phyloP scores from a whole-genome alignment of 2,888 invertebrate genomes.

The Phanerotoma sp. region DNA sequence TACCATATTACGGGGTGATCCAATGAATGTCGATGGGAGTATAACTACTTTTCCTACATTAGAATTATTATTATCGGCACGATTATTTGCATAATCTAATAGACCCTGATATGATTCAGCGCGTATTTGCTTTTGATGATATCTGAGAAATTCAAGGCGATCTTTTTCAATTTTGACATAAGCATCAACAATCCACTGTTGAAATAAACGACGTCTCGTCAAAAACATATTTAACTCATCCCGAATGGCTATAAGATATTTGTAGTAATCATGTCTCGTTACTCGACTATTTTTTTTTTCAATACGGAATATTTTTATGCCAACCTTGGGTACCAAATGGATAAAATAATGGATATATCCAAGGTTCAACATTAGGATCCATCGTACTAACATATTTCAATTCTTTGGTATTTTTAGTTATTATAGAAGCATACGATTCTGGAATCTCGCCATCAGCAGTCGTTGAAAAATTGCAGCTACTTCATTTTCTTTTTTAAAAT shows the following conservation, averaged over 20 bases:
- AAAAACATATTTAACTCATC: too few relatives aligned
- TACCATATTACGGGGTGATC: slow-evolving; percentile 30
- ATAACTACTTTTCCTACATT: slow-evolving; percentile 25
- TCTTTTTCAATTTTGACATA: too few relatives aligned
- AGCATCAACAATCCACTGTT: too few relatives aligned
- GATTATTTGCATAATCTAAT: slow-evolving; percentile 17
- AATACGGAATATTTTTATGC: slow-evolving; percentile 12
- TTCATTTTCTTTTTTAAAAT: too few relatives aligned
- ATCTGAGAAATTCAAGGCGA: slow-evolving; percentile 7
- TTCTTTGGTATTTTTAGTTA: slow-evolving; percentile 26
- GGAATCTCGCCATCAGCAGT: slow-evolving; percentile 33
- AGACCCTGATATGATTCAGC: slow-evolving; percentile 22
- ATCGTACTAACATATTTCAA: slow-evolving; percentile 28
- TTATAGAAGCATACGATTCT: slow-evolving; percentile 30
- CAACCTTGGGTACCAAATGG: slow-evolving; percentile 28
- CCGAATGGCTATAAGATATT: too few relatives aligned
- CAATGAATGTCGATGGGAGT: too few relatives aligned
- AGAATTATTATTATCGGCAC: slow-evolving; percentile 4
- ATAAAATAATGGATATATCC: slow-evolving; percentile 29
- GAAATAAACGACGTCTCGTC: slow-evolving; percentile 16
- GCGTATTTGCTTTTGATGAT: slow-evolving; percentile 23
- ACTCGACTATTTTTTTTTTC: background rate
- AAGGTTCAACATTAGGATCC: too few relatives aligned
- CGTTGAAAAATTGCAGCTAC: slow-evolving; percentile 27
- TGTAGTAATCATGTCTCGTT: slow-evolving; percentile 8